Evolutionary conservation across 2,888 invertebrate species (phyloP).

Genomic region (Amblyjoppa fuscipennis): DNA sequence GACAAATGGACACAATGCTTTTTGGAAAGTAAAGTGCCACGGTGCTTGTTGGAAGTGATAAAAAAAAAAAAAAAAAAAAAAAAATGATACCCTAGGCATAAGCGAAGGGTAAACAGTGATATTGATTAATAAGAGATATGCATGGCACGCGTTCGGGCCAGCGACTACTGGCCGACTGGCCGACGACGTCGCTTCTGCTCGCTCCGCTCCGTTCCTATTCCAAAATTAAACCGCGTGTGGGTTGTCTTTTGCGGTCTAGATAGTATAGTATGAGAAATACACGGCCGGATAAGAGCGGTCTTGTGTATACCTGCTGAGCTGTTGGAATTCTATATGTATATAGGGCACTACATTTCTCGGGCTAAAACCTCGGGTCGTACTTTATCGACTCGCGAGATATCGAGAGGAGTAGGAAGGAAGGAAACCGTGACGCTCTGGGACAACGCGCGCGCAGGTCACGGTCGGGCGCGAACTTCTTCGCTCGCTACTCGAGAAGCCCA

Average conservation of each 20-base stretch:
- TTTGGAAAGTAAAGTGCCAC: not conserved
- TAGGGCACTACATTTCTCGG: not conserved
- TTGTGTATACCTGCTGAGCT: not conserved
- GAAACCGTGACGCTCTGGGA: constrained; percentile 57
- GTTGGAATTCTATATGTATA: not conserved
- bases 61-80: not conserved
- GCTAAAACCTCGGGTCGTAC: constrained; percentile 60
- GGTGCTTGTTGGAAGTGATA: not conserved
- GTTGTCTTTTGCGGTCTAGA: constrained; percentile 65
- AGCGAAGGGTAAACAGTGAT: constrained; percentile 12
- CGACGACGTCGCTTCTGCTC: not conserved
- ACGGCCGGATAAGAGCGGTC: constrained; percentile 6
- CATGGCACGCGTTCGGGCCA: constrained; percentile 35
- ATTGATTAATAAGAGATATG: constrained; percentile 33
- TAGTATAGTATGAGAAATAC: constrained; percentile 38
- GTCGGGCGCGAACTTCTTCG: constrained; percentile 57
- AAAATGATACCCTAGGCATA: not conserved
- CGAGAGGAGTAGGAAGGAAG: constrained; percentile 59
- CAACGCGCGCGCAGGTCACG: constrained; percentile 67
- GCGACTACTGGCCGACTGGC: constrained; percentile 43
- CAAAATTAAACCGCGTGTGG: constrained; percentile 66
- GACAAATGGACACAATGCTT: not conserved
- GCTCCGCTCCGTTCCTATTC: constrained; percentile 46
- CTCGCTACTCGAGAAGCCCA: constrained; percentile 9
- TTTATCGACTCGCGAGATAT: constrained; percentile 69